Conservation (phyloP, 2,797 vertebrate genomes). For the Oreortyx pictus region DNA sequence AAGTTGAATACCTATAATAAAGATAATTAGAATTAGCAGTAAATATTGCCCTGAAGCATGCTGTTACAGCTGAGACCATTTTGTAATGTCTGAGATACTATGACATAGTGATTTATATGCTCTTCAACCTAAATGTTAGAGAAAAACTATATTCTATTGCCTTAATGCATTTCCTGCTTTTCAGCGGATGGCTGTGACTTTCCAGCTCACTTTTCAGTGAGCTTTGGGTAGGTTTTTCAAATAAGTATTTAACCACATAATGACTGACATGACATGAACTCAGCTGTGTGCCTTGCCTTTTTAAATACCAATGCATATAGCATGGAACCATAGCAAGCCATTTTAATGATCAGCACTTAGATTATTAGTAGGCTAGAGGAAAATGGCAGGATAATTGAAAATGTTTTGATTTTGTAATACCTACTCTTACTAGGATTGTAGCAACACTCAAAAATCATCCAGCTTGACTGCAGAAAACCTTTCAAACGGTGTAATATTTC, state of each 20-base stretch:
- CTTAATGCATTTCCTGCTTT: not conserved
- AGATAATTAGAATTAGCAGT: not conserved
- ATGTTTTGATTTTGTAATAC: not conserved
- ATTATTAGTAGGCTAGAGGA: not conserved
- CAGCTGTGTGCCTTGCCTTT: not conserved
- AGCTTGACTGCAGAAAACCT: not conserved
- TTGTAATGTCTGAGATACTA: not conserved
- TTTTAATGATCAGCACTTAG: not conserved
- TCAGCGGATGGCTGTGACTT: not conserved
- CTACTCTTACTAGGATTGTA: not conserved
- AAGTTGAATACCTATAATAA: not conserved
- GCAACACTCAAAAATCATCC: not conserved
- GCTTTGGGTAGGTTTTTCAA: conserved; percentile 12
- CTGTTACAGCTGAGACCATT: not conserved
- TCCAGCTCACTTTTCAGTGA: not conserved
- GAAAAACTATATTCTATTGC: not conserved
- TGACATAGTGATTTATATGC: not conserved
- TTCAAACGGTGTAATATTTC: not conserved
- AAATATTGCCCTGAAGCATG: not conserved
- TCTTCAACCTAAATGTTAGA: not conserved
- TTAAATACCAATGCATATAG: not conserved
- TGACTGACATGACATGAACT: not conserved
- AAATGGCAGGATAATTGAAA: not conserved
- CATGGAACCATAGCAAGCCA: not conserved
- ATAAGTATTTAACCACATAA: not conserved